A percentile compares a stretch with the other conserved stretches of the same genome.
phyloP scores from a whole-genome alignment of 2,888 invertebrate genomes.

The Hydriomena furcata region DNA sequence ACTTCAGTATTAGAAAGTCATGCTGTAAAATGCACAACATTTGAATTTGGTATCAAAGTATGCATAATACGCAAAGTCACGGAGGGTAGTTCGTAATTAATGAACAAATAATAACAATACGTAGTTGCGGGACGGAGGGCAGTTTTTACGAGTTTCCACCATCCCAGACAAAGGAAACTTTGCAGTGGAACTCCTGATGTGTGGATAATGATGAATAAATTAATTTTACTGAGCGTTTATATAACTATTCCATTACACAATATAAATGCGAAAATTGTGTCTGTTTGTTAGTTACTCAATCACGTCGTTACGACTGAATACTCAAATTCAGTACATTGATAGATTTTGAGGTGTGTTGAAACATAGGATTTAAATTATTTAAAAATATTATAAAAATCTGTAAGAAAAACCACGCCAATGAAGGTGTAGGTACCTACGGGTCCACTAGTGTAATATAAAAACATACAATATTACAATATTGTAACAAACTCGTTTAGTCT shows the following conservation, averaged over 20 bases:
- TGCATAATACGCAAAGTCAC: constrained; percentile 28
- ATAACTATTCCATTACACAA: not conserved
- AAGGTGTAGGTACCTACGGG: too few species aligned
- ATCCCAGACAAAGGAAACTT: constrained; percentile 23
- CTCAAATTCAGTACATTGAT: too few species aligned
- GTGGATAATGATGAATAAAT: constrained; percentile 29
- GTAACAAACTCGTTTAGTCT: too few species aligned
- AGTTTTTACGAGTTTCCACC: constrained; percentile 22
- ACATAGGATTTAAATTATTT: too few species aligned
- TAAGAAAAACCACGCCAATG: too few species aligned
- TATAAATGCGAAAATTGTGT: not conserved
- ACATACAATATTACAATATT: too few species aligned
- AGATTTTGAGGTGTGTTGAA: too few species aligned
- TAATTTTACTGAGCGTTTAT: constrained; percentile 9
- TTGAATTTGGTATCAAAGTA: constrained; percentile 1
- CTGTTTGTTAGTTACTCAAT: too few species aligned
- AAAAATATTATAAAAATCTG: too few species aligned
- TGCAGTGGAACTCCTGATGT: constrained; percentile 21
- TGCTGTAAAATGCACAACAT: not conserved
- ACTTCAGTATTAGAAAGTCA: too few species aligned
- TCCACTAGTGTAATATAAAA: too few species aligned
- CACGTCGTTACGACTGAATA: too few species aligned
- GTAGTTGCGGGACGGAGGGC: constrained; percentile 34
- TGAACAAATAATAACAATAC: constrained; percentile 49
- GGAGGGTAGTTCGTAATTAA: constrained; percentile 43